A percentile compares a stretch with the other conserved stretches of the same genome.
phyloP scores from a whole-genome alignment of 1,140 invertebrate species.

The Eufriesea mexicana region DNA sequence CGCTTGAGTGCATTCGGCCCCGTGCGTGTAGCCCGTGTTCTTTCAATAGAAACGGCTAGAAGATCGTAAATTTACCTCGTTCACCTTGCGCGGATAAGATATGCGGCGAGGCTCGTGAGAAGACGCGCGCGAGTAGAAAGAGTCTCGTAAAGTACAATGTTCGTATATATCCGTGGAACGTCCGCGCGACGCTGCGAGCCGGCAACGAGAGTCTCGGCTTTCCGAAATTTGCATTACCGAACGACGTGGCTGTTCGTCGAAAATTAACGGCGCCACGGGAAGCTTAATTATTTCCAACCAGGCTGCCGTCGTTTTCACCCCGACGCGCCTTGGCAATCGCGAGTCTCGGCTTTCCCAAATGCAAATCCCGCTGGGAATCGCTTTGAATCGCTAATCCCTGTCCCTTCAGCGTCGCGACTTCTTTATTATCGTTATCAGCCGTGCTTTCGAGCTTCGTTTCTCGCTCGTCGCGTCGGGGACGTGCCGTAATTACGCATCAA shows the following conservation, averaged over 20 bases:
- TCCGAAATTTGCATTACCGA: slow-evolving; percentile 48
- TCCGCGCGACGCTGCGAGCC: neutral
- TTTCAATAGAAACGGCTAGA: slow-evolving; percentile 53
- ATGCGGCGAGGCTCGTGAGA: slow-evolving; percentile 53
- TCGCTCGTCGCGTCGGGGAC: neutral
- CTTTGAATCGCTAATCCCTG: slow-evolving; percentile 19
- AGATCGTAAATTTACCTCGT: slow-evolving; percentile 63
- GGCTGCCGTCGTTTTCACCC: neutral
- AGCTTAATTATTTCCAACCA: slow-evolving; percentile 36
- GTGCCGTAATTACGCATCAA: neutral
- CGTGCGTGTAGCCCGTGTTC: slow-evolving; percentile 18
- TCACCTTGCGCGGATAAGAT: slow-evolving; percentile 67
- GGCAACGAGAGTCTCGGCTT: slow-evolving; percentile 2
- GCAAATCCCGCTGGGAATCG: slow-evolving; percentile 1
- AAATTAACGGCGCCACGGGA: slow-evolving; percentile 22
- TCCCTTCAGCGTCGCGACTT: neutral
- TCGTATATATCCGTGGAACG: slow-evolving; percentile 31
- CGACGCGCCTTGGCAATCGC: neutral
- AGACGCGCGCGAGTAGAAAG: slow-evolving; percentile 45
- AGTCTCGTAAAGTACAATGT: slow-evolving; percentile 50
- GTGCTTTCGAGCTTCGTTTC: neutral
- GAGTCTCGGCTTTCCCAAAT: slow-evolving; percentile 17
- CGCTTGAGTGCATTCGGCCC: slow-evolving; percentile 32
- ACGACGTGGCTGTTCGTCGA: slow-evolving; percentile 12
- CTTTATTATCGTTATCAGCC: slow-evolving; percentile 1